A percentile compares a stretch with the other conserved stretches of the same genome.
Evolutionary conservation across 2,888 invertebrate species (phyloP).

Genomic region (Trissonchulus latispiculum): DNA sequence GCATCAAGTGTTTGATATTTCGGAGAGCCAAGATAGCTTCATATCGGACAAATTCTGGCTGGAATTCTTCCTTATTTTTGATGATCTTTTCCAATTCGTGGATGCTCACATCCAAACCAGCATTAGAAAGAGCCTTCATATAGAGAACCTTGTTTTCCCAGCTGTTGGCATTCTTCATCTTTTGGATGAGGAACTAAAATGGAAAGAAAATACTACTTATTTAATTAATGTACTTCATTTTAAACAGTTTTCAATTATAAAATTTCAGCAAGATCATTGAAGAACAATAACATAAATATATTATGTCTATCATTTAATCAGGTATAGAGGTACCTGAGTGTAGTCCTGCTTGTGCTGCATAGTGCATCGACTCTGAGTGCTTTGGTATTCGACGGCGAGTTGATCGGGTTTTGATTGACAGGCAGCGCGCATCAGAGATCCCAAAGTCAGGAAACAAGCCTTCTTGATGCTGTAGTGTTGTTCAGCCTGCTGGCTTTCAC

Average conservation of each 20-base stretch:
- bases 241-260: too few species aligned
- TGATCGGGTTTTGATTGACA: constrained; percentile 24
- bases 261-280: too few species aligned
- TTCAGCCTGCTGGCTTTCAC: constrained; percentile 1
- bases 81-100: constrained; percentile 38
- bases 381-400: constrained; percentile 27
- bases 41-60: constrained; percentile 25
- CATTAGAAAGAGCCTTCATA: constrained; percentile 39
- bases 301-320: too few species aligned
- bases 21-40: constrained; percentile 38
- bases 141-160: constrained; percentile 32
- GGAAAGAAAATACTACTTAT: too few species aligned
- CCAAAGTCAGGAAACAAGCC: constrained; percentile 33
- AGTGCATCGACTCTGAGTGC: constrained; percentile 18
- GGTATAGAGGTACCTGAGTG: constrained; percentile 18
- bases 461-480: constrained; percentile 26
- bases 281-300: too few species aligned
- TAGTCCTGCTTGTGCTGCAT: constrained; percentile 9
- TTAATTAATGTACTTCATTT: too few species aligned
- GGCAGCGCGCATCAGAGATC: constrained; percentile 21
- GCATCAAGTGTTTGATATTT: constrained; percentile 29
- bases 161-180: background rate
- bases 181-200: constrained; percentile 21
- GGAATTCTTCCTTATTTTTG: constrained; percentile 26
- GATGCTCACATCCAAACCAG: constrained; percentile 35